Conservation (phyloP, 1,140 invertebrate species). For the Drosophila navojoa region DNA sequence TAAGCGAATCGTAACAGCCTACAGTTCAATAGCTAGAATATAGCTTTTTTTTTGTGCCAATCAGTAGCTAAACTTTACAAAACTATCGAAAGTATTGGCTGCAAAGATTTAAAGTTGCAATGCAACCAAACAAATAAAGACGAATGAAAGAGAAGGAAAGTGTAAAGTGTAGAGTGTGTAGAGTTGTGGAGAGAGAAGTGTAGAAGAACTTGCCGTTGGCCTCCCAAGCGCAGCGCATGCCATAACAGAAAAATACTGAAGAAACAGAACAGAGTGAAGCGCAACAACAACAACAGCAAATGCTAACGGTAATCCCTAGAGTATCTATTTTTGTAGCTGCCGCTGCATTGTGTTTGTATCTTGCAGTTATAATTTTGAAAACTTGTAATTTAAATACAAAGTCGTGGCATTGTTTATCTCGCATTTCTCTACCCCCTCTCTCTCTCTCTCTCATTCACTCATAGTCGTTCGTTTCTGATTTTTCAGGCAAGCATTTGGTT, state of each 20-base stretch:
- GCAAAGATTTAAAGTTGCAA: neutral
- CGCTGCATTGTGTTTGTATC: constrained; percentile 48
- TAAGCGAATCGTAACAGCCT: no score
- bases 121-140: constrained; percentile 1
- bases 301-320: constrained; percentile 74
- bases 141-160: neutral
- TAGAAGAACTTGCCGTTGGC: constrained; percentile 64
- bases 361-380: constrained; percentile 67
- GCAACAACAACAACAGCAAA: constrained; percentile 35
- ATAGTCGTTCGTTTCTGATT: neutral
- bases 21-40: neutral
- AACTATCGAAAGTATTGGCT: constrained; percentile 18
- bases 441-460: neutral
- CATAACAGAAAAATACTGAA: constrained; percentile 22
- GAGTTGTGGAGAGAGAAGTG: neutral
- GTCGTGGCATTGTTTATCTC: constrained; percentile 70
- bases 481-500: constrained; percentile 40
- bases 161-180: neutral
- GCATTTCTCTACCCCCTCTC: neutral
- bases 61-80: neutral
- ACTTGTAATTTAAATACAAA: constrained; percentile 81
- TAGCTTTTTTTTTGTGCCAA: no score
- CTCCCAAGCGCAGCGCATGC: constrained; percentile 65
- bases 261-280: constrained; percentile 5
- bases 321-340: constrained; percentile 73